Evolutionary conservation across 2,888 invertebrate genomes (phyloP), one percentile per base, ranked within the genome.

Genomic region (Xestobium rufovillosum): DNA sequence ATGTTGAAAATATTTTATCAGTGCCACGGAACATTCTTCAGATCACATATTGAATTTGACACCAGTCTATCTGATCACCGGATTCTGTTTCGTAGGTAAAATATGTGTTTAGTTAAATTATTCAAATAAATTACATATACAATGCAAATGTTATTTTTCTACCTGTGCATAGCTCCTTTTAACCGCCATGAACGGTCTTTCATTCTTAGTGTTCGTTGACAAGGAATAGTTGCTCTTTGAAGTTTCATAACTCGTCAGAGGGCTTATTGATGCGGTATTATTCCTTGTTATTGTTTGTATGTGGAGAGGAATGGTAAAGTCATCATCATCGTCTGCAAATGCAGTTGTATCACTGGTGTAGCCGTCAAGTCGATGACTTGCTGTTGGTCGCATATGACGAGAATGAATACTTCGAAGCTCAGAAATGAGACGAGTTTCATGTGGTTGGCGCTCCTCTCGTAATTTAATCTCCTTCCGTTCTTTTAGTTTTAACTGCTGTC

Each of bases 261-360:
- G 41, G 10, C 40, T 39, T 6, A 35, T 27, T 45, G 55, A 46
- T 45, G 34, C 44, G 44, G 38, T 46, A 30, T 55, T 53, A 29
- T 50, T 53, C 39, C 46, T 51, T 12, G 59, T 51, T 44, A 59
- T 48, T 14, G 78, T 79, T 63, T 80, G 77, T 51, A 81, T 78
- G 56, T 80, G 80, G 30, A 81, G 65, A n/a, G 80, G 80, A 27
- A 79, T 73, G 43, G 75, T 75, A 61, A 77, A 78, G 58, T 76
- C 77, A 30, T 80, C 80, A 43, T 82, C 82, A 51, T 83, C 83
- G 53, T 83, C 83, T 31, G 83, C 82, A 51, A 83, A 78, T 4
- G 83, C 79, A 27, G 83, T 83, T 14, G 83, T 83, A 57, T 84
- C 84, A 56, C 83, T 83, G 27, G 83, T 81, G 60, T 84, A 83